These are phyloP conservation scores for Antechinus flavipes DNA, from an alignment of 2,113 vertebrate genomes.

Conservation along the genomic window DNA sequence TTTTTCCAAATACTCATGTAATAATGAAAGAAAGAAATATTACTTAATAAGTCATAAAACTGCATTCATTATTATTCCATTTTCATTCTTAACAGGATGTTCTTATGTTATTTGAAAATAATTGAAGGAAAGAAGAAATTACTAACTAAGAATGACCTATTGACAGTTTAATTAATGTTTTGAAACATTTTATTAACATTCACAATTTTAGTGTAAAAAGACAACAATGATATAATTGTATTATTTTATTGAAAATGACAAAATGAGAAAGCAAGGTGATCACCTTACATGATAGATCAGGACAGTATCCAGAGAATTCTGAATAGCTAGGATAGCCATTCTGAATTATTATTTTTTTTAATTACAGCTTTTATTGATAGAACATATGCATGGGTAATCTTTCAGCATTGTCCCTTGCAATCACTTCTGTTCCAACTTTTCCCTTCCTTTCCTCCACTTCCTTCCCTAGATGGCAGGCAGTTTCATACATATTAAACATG, in stretches of 20 bases:
- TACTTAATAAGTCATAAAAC: constrained; percentile 54
- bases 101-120: constrained; percentile 64
- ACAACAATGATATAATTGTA: background rate
- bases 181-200: constrained; percentile 19
- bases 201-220: background rate
- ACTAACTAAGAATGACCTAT: constrained; percentile 55
- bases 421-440: too few relatives aligned
- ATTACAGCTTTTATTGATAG: too few relatives aligned
- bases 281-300: background rate
- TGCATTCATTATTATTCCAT: constrained; percentile 54
- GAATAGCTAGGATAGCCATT: background rate
- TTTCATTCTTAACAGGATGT: constrained; percentile 15
- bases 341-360: background rate
- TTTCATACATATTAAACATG: too few relatives aligned
- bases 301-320: background rate
- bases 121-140: constrained; percentile 47
- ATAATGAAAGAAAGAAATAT: constrained; percentile 4
- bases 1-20: constrained; percentile 36
- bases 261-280: background rate
- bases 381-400: too few relatives aligned
- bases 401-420: too few relatives aligned
- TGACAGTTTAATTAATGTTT: constrained; percentile 37
- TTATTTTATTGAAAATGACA: background rate
- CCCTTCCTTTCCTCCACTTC: too few relatives aligned
- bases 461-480: too few relatives aligned